Percentiles rank a stretch among this genome's conserved stretches.
Evolutionary conservation across 2,113 vertebrate species (phyloP).

Genomic region (Macaca fascicularis): DNA sequence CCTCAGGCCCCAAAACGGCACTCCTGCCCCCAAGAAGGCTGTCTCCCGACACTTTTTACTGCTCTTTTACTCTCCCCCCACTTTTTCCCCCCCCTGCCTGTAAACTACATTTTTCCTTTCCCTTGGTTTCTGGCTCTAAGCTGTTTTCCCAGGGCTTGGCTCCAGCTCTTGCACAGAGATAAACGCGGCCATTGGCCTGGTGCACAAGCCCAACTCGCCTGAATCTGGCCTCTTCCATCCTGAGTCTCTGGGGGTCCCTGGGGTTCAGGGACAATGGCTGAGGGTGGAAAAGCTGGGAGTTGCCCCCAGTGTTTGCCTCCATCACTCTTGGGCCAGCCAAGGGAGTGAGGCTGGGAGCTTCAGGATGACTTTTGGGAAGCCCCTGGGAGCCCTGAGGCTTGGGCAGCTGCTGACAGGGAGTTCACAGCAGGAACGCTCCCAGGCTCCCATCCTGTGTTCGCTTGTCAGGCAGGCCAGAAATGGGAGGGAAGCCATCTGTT

Average conservation of each 20-base stretch:
- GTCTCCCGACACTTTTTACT: rapidly evolving
- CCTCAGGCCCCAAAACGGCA: not conserved
- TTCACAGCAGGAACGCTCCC: not conserved
- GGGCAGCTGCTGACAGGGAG: rapidly evolving
- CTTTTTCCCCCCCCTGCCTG: not conserved
- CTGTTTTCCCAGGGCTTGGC: not conserved
- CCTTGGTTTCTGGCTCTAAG: not conserved
- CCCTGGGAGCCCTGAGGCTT: not conserved
- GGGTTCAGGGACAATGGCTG: not conserved
- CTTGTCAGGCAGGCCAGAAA: not conserved
- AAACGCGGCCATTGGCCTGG: not conserved
- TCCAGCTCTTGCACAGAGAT: not conserved
- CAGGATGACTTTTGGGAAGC: not conserved
- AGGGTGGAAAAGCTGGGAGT: not conserved
- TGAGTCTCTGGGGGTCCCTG: not conserved
- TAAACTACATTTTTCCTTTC: not conserved
- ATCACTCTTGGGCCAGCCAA: not conserved
- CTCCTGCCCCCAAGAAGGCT: not conserved
- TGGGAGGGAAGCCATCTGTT: not conserved
- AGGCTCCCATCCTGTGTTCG: not conserved
- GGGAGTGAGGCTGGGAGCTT: not conserved
- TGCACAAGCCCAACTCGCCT: not conserved
- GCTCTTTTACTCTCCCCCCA: not conserved
- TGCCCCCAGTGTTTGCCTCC: not conserved
- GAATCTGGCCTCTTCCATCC: not conserved